A percentile compares a stretch with the other conserved stretches of the same genome.
Evolutionary conservation across 2,888 invertebrate genomes (phyloP).

Genomic region (Acronicta leporina): DNA sequence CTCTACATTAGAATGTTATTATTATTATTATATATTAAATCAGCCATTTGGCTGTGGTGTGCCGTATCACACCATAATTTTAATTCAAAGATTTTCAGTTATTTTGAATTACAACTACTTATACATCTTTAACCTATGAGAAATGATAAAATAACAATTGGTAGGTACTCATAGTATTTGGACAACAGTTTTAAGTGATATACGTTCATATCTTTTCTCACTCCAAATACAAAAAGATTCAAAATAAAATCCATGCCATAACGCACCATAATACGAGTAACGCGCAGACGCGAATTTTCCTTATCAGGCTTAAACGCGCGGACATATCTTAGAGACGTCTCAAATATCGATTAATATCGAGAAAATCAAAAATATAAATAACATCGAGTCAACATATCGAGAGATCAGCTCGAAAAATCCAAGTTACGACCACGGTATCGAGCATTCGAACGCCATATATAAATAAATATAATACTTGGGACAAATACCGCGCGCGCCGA

Average conservation of each 20-base stretch:
- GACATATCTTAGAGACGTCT: slow-evolving; percentile 66
- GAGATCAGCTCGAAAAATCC: slow-evolving; percentile 74
- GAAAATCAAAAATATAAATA: slow-evolving; percentile 74
- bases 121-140: no score
- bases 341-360: slow-evolving; percentile 76
- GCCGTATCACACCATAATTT: no score
- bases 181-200: no score
- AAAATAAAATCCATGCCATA: slow-evolving; percentile 10
- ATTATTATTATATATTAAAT: no score
- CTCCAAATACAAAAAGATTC: not conserved
- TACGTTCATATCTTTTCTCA: no score
- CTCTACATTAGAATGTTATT: no score
- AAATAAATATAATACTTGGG: slow-evolving; percentile 45
- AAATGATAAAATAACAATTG: no score
- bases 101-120: no score
- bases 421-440: slow-evolving; percentile 56
- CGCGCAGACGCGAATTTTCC: slow-evolving; percentile 33
- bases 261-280: slow-evolving; percentile 37
- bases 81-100: no score
- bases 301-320: slow-evolving; percentile 36
- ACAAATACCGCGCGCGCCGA: slow-evolving; percentile 61
- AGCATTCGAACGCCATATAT: slow-evolving; percentile 60
- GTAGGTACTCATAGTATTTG: no score
- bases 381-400: slow-evolving; percentile 66
- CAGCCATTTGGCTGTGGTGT: no score